Evolutionary conservation across 2,113 vertebrate genomes (phyloP).

Genomic region (Macquaria australasica): DNA sequence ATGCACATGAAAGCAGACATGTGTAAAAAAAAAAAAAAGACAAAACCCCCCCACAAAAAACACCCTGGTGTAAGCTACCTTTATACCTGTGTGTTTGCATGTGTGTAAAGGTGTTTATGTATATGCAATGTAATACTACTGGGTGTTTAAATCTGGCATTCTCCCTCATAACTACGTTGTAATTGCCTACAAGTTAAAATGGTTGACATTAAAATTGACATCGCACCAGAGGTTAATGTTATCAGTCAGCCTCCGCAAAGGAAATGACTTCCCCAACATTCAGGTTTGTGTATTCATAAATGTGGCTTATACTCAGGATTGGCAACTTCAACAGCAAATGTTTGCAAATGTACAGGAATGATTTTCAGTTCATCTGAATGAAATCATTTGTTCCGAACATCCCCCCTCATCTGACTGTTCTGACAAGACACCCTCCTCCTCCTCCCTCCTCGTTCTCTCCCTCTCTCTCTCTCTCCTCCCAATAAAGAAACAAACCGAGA

Average conservation of each 20-base stretch:
- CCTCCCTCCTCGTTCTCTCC: not conserved
- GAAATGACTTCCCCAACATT: constrained; percentile 31
- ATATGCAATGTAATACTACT: not conserved
- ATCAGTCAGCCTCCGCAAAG: constrained; percentile 56
- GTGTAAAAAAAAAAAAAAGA: not conserved
- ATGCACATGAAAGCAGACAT: constrained; percentile 45
- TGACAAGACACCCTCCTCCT: constrained; percentile 61
- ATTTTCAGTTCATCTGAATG: constrained; percentile 70
- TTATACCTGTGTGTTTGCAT: constrained; percentile 17
- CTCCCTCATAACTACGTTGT: constrained; percentile 24
- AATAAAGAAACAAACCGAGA: constrained; percentile 81
- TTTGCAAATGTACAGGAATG: constrained; percentile 72
- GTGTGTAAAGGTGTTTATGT: constrained; percentile 8
- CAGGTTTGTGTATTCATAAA: constrained; percentile 47
- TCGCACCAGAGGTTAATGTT: constrained; percentile 62
- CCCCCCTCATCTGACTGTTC: constrained; percentile 68
- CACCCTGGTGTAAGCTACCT: not conserved
- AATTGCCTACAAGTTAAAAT: constrained; percentile 60
- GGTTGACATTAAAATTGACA: constrained; percentile 72
- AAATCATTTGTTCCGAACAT: constrained; percentile 76
- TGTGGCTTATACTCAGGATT: constrained; percentile 22
- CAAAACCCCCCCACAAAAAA: too few relatives aligned
- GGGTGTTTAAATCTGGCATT: constrained; percentile 41
- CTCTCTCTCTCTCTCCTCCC: constrained; percentile 60
- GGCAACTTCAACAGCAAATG: constrained; percentile 61